Percentiles rank a stretch among this genome's conserved stretches.
These are phyloP conservation scores for Molanna angustata DNA, from an alignment of 2,888 invertebrate species.

Conservation along the genomic window DNA sequence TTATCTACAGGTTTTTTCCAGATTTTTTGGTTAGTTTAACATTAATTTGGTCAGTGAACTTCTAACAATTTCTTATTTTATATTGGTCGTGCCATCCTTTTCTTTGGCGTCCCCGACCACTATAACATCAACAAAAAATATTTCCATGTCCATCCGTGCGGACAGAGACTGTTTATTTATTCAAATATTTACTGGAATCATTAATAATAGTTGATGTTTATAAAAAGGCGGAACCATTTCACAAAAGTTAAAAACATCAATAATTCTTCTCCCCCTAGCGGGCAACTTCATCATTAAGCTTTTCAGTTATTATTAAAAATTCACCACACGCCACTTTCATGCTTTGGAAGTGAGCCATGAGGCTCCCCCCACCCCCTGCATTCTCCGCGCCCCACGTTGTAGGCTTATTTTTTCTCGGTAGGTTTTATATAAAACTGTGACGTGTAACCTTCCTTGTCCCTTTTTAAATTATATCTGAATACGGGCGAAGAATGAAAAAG, in stretches of 20 bases:
- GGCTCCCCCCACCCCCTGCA: conserved; percentile 17
- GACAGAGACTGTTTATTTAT: no score
- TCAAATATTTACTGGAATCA: no score
- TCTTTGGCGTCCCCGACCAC: no score
- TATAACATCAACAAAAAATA: no score
- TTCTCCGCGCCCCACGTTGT: conserved; percentile 3
- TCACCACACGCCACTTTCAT: conserved; percentile 33
- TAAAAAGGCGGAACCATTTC: no score
- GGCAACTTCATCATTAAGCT: conserved; percentile 31
- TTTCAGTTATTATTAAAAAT: conserved; percentile 33
- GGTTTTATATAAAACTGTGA: background rate
- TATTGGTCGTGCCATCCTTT: no score
- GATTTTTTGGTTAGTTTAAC: no score
- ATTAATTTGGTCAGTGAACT: no score
- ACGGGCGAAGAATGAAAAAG: background rate
- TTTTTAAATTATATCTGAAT: background rate
- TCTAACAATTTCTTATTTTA: no score
- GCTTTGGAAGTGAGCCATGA: conserved; percentile 25
- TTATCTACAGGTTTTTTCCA: no score
- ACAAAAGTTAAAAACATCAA: background rate
- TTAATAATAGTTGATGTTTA: no score
- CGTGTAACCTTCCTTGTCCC: background rate
- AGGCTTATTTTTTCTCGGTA: conserved; percentile 26
- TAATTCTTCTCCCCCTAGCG: conserved; percentile 17
- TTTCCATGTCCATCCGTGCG: no score